Conservation (phyloP, 2,888 invertebrate species). For the Andricus curvator region DNA sequence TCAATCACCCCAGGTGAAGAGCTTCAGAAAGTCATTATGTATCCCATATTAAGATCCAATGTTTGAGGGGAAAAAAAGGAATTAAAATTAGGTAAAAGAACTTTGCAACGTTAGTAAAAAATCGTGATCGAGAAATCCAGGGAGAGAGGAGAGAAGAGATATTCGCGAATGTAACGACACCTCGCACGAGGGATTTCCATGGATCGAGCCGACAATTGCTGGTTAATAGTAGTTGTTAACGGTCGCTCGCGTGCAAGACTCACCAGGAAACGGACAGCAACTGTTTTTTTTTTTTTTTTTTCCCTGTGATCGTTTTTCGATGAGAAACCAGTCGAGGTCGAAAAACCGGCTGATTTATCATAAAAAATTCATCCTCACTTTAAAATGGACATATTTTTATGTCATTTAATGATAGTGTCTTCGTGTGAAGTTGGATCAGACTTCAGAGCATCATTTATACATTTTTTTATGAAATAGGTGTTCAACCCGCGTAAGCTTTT, state of each 20-base stretch:
- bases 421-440: neutral
- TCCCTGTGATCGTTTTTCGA: constrained; percentile 14
- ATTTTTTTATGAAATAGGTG: neutral
- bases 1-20: no score
- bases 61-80: no score
- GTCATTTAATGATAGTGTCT: neutral
- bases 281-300: constrained; percentile 14
- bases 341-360: constrained; percentile 12
- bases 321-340: constrained; percentile 27
- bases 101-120: constrained; percentile 23
- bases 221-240: constrained; percentile 41
- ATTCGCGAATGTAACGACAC: constrained; percentile 58
- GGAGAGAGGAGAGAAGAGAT: constrained; percentile 31
- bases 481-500: neutral
- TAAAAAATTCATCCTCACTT: neutral
- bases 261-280: constrained; percentile 32
- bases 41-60: no score
- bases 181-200: constrained; percentile 56
- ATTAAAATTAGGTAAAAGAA: no score
- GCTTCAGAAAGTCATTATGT: no score
- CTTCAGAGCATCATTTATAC: neutral
- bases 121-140: constrained; percentile 13
- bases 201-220: constrained; percentile 43
- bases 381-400: no score
- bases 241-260: constrained; percentile 33